Conservation (phyloP, 2,797 vertebrate species). For the Chelmon rostratus region DNA sequence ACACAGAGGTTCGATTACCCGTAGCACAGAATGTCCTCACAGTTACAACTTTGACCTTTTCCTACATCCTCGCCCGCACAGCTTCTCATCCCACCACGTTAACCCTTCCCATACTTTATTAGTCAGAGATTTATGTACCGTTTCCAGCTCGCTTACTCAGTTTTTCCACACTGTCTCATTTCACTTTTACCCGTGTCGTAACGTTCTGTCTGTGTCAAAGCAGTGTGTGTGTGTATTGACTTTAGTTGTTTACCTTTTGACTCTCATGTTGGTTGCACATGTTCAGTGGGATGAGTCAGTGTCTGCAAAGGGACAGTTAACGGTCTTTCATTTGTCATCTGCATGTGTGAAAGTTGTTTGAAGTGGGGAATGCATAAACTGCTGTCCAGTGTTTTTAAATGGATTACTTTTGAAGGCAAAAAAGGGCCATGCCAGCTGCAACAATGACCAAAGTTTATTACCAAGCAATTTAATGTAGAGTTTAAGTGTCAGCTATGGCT, state of each 20-base stretch:
- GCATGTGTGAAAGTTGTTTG: slow-evolving; percentile 11
- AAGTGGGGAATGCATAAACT: slow-evolving; percentile 12
- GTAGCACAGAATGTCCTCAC: background rate
- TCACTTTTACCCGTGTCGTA: slow-evolving; percentile 43
- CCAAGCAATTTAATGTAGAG: background rate
- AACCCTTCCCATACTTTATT: slow-evolving; percentile 44
- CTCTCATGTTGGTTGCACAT: slow-evolving; percentile 27
- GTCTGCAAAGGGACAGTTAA: slow-evolving; percentile 54
- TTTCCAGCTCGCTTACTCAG: slow-evolving; percentile 48
- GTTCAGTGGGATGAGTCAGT: slow-evolving; percentile 63
- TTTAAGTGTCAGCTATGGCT: background rate
- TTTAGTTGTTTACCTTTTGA: slow-evolving; percentile 62
- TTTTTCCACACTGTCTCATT: slow-evolving; percentile 63
- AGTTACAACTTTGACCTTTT: slow-evolving; percentile 20
- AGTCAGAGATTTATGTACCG: background rate
- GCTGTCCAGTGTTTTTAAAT: background rate
- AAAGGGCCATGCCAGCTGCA: background rate
- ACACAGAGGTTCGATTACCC: slow-evolving; percentile 88
- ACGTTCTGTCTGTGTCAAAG: slow-evolving; percentile 32
- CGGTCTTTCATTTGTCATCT: slow-evolving; percentile 9
- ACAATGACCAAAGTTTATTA: background rate
- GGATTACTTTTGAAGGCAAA: background rate
- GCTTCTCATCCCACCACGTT: slow-evolving; percentile 4
- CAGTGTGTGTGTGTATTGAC: slow-evolving; percentile 43
- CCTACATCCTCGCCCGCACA: slow-evolving; percentile 2